phyloP scores from a whole-genome alignment of 2,888 invertebrate species.

The Cheilosia urbana region DNA sequence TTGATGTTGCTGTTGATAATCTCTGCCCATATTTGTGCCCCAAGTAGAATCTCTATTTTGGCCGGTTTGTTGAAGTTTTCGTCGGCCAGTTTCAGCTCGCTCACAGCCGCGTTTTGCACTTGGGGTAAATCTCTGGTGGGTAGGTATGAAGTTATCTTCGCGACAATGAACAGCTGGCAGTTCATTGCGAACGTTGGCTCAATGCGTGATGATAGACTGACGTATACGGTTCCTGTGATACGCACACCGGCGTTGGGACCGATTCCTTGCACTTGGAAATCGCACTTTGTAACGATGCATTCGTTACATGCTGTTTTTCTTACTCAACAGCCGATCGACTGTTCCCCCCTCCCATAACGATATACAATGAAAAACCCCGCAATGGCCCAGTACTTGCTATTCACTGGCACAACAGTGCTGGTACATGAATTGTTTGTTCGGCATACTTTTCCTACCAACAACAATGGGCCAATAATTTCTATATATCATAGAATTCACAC shows the following conservation, averaged over 20 bases:
- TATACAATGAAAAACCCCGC: too few relatives aligned
- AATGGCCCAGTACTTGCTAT: too few relatives aligned
- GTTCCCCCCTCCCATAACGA: too few relatives aligned
- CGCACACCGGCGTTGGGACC: constrained; percentile 10
- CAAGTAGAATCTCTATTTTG: constrained; percentile 5
- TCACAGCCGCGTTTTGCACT: neutral
- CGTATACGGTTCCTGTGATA: neutral
- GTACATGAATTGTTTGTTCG: too few relatives aligned
- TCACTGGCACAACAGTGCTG: too few relatives aligned
- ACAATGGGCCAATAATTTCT: too few relatives aligned
- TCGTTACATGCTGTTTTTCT: neutral
- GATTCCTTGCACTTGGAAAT: constrained; percentile 2
- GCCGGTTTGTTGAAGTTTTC: neutral
- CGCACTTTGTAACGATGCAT: neutral
- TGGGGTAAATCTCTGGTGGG: neutral
- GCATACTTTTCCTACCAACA: too few relatives aligned
- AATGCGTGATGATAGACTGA: neutral
- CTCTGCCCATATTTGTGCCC: constrained; percentile 19
- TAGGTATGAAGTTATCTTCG: neutral
- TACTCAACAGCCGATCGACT: constrained; percentile 7
- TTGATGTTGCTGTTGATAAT: constrained; percentile 12
- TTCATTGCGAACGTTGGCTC: constrained; percentile 5
- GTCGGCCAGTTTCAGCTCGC: constrained; percentile 1
- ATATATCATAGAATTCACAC: too few relatives aligned
- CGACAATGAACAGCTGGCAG: constrained; percentile 2